Evolutionary conservation across 1,140 invertebrate species (phyloP).

Genomic region (Micrasema minimum): DNA sequence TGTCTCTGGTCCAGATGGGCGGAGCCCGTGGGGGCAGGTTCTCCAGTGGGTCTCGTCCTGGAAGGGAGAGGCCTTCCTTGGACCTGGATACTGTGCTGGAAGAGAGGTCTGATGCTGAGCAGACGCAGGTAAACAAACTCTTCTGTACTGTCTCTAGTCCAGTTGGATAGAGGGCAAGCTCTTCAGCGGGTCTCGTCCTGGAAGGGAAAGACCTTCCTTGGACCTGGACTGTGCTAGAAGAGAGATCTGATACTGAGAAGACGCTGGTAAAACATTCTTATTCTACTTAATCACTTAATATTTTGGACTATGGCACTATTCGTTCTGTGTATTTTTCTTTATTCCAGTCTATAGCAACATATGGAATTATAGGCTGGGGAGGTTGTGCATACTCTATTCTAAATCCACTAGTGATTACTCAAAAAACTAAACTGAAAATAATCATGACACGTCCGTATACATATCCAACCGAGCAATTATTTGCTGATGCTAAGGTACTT

Average conservation of each 20-base stretch:
- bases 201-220: conserved; percentile 74
- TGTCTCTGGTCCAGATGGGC: conserved; percentile 82
- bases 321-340: too few relatives aligned
- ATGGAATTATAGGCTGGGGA: too few relatives aligned
- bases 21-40: conserved; percentile 73
- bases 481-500: too few relatives aligned
- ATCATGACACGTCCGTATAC: too few relatives aligned
- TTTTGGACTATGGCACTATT: too few relatives aligned
- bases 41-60: conserved; percentile 74
- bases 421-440: too few relatives aligned
- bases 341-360: too few relatives aligned
- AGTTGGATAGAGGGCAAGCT: conserved; percentile 61
- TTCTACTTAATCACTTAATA: too few relatives aligned
- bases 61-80: conserved; percentile 74
- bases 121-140: conserved; percentile 60
- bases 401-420: too few relatives aligned
- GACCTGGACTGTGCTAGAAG: conserved; percentile 85
- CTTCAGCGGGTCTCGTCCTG: conserved; percentile 74
- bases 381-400: too few relatives aligned
- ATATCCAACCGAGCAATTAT: too few relatives aligned
- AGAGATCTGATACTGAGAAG: conserved; percentile 79
- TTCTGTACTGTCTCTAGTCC: neutral
- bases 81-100: conserved; percentile 85
- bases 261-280: conserved; percentile 62
- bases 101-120: conserved; percentile 80